These are phyloP conservation scores for Xyrichtys novacula DNA, from an alignment of 2,797 vertebrate species.

Conservation along the genomic window DNA sequence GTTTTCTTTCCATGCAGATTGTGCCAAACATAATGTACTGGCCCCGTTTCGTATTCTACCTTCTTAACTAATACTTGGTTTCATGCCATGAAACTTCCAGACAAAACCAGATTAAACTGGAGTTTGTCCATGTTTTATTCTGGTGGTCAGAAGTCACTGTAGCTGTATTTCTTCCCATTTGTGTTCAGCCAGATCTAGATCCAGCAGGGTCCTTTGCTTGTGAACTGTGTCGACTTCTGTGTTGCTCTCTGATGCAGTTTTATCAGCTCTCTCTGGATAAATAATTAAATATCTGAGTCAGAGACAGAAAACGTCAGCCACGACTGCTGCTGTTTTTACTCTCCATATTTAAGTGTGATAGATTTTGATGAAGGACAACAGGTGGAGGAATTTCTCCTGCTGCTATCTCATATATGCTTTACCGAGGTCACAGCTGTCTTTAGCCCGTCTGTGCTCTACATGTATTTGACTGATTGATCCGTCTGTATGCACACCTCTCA, in stretches of 20 bases:
- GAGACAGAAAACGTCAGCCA: not conserved
- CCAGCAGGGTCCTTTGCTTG: not conserved
- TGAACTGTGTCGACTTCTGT: not conserved
- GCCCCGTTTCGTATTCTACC: too few species aligned
- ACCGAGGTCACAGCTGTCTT: not conserved
- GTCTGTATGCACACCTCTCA: slow-evolving; percentile 35
- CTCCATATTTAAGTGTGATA: not conserved
- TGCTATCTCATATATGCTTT: too few species aligned
- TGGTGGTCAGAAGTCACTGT: not conserved
- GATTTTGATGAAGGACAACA: not conserved
- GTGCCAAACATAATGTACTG: too few species aligned
- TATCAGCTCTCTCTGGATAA: not conserved
- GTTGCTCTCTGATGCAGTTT: not conserved
- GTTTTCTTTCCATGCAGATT: too few species aligned
- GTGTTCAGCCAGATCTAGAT: not conserved
- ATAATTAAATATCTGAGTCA: not conserved
- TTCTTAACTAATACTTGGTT: too few species aligned
- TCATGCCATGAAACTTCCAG: too few species aligned
- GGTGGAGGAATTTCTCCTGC: not conserved
- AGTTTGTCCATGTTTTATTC: too few species aligned
- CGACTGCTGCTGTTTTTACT: not conserved
- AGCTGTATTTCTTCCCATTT: not conserved
- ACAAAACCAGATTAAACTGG: too few species aligned
- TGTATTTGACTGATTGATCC: slow-evolving; percentile 37
- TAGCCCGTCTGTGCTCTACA: slow-evolving; percentile 6